Conservation (phyloP, 2,797 vertebrate species). For the Myotis findleyi region DNA sequence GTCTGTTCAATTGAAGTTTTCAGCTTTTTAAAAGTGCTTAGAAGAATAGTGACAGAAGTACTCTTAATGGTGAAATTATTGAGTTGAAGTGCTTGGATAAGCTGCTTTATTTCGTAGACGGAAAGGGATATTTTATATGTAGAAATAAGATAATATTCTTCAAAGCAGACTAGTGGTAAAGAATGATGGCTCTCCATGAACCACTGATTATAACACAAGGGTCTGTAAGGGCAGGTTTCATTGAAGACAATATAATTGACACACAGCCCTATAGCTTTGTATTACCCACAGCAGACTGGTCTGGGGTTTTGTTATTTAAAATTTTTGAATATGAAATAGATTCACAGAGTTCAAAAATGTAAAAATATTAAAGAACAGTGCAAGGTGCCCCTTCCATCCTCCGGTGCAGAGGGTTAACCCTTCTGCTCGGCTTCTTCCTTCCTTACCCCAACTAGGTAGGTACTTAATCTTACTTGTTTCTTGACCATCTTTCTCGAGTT, state of each 20-base stretch:
- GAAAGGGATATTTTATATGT: slow-evolving; percentile 52
- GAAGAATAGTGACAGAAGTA: slow-evolving; percentile 62
- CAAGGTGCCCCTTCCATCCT: neutral
- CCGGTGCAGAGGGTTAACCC: neutral
- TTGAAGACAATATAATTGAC: slow-evolving; percentile 31
- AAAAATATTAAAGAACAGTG: neutral
- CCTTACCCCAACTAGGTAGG: neutral
- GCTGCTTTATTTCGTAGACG: slow-evolving; percentile 49
- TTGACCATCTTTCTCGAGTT: neutral
- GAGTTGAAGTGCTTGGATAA: slow-evolving; percentile 63
- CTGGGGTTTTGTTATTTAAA: slow-evolving; percentile 32
- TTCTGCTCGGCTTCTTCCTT: neutral
- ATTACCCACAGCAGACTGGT: neutral
- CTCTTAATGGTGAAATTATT: slow-evolving; percentile 62
- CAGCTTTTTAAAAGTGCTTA: slow-evolving; percentile 65
- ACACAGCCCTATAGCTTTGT: neutral
- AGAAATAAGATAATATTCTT: slow-evolving; percentile 49
- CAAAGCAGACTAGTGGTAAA: neutral
- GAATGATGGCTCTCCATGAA: neutral
- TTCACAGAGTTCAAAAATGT: neutral
- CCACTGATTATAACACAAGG: slow-evolving; percentile 36
- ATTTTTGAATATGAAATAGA: slow-evolving; percentile 45
- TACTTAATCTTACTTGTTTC: neutral
- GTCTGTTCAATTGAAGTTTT: slow-evolving; percentile 64
- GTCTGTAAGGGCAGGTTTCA: neutral